Evolutionary conservation across 2,888 invertebrate species (phyloP).

Genomic region (Ennomos fuscantarius): DNA sequence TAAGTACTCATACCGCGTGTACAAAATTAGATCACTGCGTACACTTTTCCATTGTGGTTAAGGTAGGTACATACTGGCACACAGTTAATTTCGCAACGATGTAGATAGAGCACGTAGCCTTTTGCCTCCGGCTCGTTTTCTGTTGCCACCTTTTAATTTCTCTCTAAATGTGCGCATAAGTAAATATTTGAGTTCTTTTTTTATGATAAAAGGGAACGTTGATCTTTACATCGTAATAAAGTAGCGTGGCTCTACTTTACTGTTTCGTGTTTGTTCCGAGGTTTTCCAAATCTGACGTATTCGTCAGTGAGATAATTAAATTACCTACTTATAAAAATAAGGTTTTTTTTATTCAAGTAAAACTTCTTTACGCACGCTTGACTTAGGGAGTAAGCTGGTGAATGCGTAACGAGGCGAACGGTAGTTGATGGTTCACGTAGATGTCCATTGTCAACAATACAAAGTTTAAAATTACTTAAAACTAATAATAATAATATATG

Average conservation of each 20-base stretch:
- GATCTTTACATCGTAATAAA: slow-evolving; percentile 40
- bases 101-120: slow-evolving; percentile 76
- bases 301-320: too few relatives aligned
- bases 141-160: slow-evolving; percentile 70
- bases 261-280: slow-evolving; percentile 31
- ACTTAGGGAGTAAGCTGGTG: too few relatives aligned
- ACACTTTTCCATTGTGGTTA: slow-evolving; percentile 5
- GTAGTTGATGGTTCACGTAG: too few relatives aligned
- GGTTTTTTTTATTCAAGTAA: background rate
- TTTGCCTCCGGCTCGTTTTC: slow-evolving; percentile 60
- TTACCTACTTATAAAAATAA: too few relatives aligned
- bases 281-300: slow-evolving; percentile 19
- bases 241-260: slow-evolving; percentile 29
- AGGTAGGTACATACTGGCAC: slow-evolving; percentile 31
- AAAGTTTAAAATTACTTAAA: too few relatives aligned
- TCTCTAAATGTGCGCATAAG: slow-evolving; percentile 60
- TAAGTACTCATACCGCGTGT: background rate
- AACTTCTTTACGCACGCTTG: too few relatives aligned
- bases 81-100: slow-evolving; percentile 75
- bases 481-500: too few relatives aligned
- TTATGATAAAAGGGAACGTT: slow-evolving; percentile 39
- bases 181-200: slow-evolving; percentile 54
- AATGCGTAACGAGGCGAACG: too few relatives aligned
- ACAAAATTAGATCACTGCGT: slow-evolving; percentile 9
- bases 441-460: too few relatives aligned